phyloP scores from a whole-genome alignment of 2,113 vertebrate species.

The Antechinus flavipes region DNA sequence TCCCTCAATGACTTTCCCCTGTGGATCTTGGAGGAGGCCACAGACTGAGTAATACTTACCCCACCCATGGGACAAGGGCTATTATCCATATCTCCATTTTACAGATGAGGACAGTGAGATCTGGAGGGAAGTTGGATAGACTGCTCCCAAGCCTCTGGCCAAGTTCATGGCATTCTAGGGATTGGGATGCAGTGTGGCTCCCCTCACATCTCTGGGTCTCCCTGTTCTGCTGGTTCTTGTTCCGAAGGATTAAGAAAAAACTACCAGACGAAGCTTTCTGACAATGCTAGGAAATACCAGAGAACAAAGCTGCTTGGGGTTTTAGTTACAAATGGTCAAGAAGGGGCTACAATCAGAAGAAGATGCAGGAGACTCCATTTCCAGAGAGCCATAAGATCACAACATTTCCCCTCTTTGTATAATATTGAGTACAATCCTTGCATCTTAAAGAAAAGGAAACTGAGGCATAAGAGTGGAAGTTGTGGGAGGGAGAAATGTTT shows the following conservation, averaged over 20 bases:
- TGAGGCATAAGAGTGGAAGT: neutral
- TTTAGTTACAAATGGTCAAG: neutral
- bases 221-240: neutral
- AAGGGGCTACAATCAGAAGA: neutral
- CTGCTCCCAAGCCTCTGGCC: neutral
- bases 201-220: neutral
- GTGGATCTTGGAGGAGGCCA: neutral
- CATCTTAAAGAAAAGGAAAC: neutral
- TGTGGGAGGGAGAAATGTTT: neutral
- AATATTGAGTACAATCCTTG: neutral
- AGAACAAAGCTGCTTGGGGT: neutral
- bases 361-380: neutral
- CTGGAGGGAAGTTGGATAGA: neutral
- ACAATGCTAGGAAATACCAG: neutral
- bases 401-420: neutral
- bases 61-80: neutral
- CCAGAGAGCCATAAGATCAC: neutral
- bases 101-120: neutral
- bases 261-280: neutral
- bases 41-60: neutral
- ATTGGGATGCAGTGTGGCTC: neutral
- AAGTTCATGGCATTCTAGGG: neutral
- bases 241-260: too few species aligned
- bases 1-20: conserved; percentile 19
- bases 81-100: neutral